A percentile compares a stretch with the other conserved stretches of the same genome.
These are phyloP conservation scores for Chaetodon trifascialis DNA, from an alignment of 2,113 vertebrate species.

Conservation along the genomic window DNA sequence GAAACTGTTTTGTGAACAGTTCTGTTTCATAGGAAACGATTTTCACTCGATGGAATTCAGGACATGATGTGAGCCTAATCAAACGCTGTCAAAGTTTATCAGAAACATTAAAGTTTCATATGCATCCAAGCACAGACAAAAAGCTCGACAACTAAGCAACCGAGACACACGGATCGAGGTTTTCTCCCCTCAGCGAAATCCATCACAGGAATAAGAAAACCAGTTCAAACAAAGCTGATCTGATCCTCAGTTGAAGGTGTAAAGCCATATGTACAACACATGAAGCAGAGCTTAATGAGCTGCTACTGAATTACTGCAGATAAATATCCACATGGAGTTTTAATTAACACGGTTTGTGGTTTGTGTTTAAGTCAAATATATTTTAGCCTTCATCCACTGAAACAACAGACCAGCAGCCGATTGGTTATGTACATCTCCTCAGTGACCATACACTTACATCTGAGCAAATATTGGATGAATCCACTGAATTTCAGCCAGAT, in stretches of 20 bases:
- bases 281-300: background rate
- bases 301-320: background rate
- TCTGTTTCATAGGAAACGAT: background rate
- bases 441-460: background rate
- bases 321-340: background rate
- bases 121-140: background rate
- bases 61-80: background rate
- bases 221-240: background rate
- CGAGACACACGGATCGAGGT: background rate
- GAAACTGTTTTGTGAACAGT: background rate
- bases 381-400: background rate
- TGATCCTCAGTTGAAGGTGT: background rate
- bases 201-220: background rate
- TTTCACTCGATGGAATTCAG: background rate
- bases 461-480: background rate
- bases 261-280: background rate
- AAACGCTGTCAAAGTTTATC: constrained; percentile 7
- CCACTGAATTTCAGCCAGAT: background rate
- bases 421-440: background rate
- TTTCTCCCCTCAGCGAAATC: background rate
- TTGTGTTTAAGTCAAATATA: background rate
- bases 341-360: background rate
- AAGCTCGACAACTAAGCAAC: background rate
- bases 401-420: background rate
- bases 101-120: background rate